Evolutionary conservation across 92 coral and sea anemone species (phyloP), one percentile per base, ranked within the genome.

Genomic region (Porites divaricata): DNA sequence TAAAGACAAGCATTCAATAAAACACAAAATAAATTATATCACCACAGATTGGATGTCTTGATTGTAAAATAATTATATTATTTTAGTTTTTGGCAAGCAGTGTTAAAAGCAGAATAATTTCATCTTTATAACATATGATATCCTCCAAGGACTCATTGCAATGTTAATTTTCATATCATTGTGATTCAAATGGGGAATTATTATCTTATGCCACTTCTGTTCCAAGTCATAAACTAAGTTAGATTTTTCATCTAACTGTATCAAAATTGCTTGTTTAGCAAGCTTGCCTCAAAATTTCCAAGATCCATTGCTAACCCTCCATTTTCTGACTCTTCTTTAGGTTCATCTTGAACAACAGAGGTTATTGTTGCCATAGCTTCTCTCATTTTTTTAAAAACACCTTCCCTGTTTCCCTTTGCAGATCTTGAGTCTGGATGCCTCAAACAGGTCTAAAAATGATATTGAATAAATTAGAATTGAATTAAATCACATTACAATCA

Each of bases 391-490:
- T 76, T 82, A 72, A 96, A 96, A 20, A 96, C 99, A n/a, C 99
- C 99, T 68, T 93, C 94, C 74, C 99, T 87, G 80, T 96, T 96
- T 21, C 95, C 91, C 72, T 92, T 96, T 0, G 99, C 99, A 15
- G 98, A 96, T 79, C 92, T 86, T 1, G 99, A 96, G 74, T 96
- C 99, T 1, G 99, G 99, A 83, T 96, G 99, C 67, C 99, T 88
- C 53, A 96, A 91, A 75, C 98, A 96, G 1, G 99, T 96, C 99
- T 96, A 70, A 6, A 63, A 51, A 15, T 50, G 45, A 35, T 6
- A 35, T 35, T 74, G 74, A 74, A 1, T 35, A 70, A 10, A 76
- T n/a, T 4, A 15, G 28, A 1, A 28, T 35, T 25, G 1, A 28
- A 35, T 35, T 0, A 35, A 35, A 35, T 6, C 45, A 35, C 45